Conservation (phyloP, 2,113 vertebrate genomes). For the Saguinus midas region DNA sequence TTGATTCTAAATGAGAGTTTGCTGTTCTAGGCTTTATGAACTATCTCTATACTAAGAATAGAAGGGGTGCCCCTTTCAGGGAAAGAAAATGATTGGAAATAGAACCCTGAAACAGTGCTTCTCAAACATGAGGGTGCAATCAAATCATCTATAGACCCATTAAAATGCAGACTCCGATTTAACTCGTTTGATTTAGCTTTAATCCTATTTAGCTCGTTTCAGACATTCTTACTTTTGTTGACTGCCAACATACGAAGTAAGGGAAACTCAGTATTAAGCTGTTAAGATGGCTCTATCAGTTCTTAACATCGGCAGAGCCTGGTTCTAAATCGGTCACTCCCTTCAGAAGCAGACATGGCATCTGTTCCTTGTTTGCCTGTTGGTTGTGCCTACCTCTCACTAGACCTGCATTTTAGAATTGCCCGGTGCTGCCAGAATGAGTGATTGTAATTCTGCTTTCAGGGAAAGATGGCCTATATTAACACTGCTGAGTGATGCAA, state of each 20-base stretch:
- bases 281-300: slow-evolving; percentile 49
- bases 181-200: background rate
- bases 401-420: slow-evolving; percentile 66
- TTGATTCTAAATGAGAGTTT: slow-evolving; percentile 41
- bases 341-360: slow-evolving; percentile 56
- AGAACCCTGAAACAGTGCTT: background rate
- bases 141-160: background rate
- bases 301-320: slow-evolving; percentile 63
- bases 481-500: slow-evolving; percentile 52
- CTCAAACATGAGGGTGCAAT: background rate
- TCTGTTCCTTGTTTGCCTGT: slow-evolving; percentile 65
- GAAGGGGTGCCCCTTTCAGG: background rate
- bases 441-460: slow-evolving; percentile 73
- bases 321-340: slow-evolving; percentile 47
- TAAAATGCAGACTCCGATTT: background rate
- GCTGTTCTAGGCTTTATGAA: slow-evolving; percentile 3
- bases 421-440: slow-evolving; percentile 69
- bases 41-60: background rate
- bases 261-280: slow-evolving; percentile 5
- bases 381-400: slow-evolving; percentile 50
- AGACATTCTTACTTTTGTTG: background rate
- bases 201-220: background rate
- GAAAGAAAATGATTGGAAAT: background rate
- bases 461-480: slow-evolving; percentile 45
- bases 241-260: background rate